phyloP scores from a whole-genome alignment of 2,888 invertebrate genomes.

The Drosophila parthenogenetica region DNA sequence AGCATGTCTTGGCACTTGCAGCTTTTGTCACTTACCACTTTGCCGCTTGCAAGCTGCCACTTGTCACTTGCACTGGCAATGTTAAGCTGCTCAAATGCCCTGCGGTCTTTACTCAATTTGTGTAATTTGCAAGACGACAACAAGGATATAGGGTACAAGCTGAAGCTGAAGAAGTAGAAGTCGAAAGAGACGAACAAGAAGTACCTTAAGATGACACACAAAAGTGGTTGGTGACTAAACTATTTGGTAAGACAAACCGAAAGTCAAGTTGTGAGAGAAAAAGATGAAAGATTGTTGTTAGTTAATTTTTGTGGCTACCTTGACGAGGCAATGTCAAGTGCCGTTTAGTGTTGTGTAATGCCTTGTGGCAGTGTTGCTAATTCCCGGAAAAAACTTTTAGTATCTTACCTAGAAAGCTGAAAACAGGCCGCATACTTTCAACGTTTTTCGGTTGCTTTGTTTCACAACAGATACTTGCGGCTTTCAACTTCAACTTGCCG shows the following conservation, averaged over 20 bases:
- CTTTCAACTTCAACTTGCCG: slow-evolving; percentile 34
- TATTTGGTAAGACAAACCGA: slow-evolving; percentile 13
- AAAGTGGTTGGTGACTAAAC: slow-evolving; percentile 14
- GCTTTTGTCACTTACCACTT: slow-evolving; percentile 11
- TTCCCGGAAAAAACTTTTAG: slow-evolving; percentile 37
- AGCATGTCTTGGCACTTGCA: slow-evolving; percentile 2
- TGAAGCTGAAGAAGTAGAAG: too few species aligned
- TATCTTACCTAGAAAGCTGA: slow-evolving; percentile 35
- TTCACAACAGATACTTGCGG: slow-evolving; percentile 51
- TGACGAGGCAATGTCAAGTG: slow-evolving; percentile 43
- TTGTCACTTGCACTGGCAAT: slow-evolving; percentile 22
- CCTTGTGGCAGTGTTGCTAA: slow-evolving; percentile 59
- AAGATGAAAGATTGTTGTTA: slow-evolving; percentile 11
- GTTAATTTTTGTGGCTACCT: slow-evolving; percentile 53
- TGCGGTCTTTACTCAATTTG: slow-evolving; percentile 62
- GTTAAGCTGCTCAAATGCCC: slow-evolving; percentile 38
- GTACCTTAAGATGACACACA: slow-evolving; percentile 15
- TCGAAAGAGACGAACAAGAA: background rate
- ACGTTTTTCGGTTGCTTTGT: slow-evolving; percentile 18
- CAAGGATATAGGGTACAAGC: background rate
- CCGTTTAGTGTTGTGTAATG: slow-evolving; percentile 61
- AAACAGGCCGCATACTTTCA: slow-evolving; percentile 33
- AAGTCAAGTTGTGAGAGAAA: slow-evolving; percentile 8
- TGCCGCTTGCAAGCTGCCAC: too few species aligned
- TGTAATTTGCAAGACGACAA: slow-evolving; percentile 45